Evolutionary conservation across 2,113 vertebrate species (phyloP).

Genomic region (Gallinago jamesoni): DNA sequence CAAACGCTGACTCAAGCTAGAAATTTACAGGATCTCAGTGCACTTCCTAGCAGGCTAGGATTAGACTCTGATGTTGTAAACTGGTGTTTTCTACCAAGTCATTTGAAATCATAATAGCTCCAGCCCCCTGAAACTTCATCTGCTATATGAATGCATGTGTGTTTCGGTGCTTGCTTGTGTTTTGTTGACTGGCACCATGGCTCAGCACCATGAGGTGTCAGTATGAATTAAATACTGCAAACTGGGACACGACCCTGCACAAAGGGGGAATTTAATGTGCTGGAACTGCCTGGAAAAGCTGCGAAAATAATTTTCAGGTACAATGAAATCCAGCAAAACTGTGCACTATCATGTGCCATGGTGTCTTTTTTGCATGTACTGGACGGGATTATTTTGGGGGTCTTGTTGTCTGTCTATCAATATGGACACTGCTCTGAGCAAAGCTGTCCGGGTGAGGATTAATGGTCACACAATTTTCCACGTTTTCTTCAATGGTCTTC

Average conservation of each 20-base stretch:
- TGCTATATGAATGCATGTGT: not conserved
- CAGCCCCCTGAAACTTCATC: not conserved
- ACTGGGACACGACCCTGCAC: rapidly evolving
- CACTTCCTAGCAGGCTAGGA: not conserved
- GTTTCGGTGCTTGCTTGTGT: not conserved
- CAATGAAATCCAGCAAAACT: not conserved
- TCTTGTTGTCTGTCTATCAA: not conserved
- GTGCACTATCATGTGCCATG: not conserved
- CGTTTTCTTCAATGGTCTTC: not conserved
- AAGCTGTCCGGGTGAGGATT: not conserved
- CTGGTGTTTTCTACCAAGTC: not conserved
- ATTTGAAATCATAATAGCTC: not conserved
- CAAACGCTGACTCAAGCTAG: not conserved
- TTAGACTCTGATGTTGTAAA: not conserved
- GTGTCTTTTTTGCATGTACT: not conserved
- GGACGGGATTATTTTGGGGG: not conserved
- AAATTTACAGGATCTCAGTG: not conserved
- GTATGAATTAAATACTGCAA: not conserved
- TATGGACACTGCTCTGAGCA: not conserved
- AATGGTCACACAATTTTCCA: not conserved
- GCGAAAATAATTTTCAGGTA: not conserved
- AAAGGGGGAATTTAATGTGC: not conserved
- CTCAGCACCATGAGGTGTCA: not conserved
- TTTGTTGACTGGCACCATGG: rapidly evolving
- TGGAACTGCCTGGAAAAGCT: not conserved